Conservation (phyloP, 2,888 invertebrate species). For the Drepanosiphum platanoidis region DNA sequence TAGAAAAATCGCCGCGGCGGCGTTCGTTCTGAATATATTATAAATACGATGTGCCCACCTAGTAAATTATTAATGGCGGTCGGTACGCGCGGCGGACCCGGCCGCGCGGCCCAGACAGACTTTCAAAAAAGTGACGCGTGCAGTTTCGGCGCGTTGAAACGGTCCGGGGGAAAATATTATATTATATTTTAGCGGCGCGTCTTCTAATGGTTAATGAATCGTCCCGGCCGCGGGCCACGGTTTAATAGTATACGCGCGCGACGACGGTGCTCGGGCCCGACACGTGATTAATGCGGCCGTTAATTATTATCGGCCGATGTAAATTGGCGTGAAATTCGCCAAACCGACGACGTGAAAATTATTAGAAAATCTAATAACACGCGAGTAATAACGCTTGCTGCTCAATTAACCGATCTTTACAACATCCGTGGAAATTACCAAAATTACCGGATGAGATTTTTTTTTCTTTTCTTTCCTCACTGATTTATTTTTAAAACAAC, state of each 20-base stretch:
- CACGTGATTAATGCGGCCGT: slow-evolving; percentile 43
- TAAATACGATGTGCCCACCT: no score
- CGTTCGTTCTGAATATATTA: background rate
- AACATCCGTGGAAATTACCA: slow-evolving; percentile 16
- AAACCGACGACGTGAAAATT: background rate
- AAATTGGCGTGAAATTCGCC: slow-evolving; percentile 45
- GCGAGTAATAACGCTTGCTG: background rate
- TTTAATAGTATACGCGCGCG: background rate
- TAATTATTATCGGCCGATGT: slow-evolving; percentile 44
- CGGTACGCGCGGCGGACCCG: background rate
- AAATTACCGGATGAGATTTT: background rate
- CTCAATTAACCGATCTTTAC: slow-evolving; percentile 23
- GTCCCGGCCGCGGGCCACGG: slow-evolving; percentile 11
- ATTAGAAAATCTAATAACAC: background rate
- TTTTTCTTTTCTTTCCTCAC: background rate
- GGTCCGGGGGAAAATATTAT: background rate
- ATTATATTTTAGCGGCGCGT: no score
- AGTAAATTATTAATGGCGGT: background rate
- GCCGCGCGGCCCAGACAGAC: background rate
- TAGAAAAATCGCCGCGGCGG: background rate
- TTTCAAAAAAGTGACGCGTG: background rate
- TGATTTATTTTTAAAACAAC: slow-evolving; percentile 33
- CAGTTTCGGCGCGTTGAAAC: slow-evolving; percentile 18
- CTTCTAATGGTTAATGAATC: slow-evolving; percentile 13
- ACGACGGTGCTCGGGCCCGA: background rate